Evolutionary conservation across 2,113 vertebrate genomes (phyloP), one percentile per base, ranked within the genome.

Genomic region (Propithecus coquereli): DNA sequence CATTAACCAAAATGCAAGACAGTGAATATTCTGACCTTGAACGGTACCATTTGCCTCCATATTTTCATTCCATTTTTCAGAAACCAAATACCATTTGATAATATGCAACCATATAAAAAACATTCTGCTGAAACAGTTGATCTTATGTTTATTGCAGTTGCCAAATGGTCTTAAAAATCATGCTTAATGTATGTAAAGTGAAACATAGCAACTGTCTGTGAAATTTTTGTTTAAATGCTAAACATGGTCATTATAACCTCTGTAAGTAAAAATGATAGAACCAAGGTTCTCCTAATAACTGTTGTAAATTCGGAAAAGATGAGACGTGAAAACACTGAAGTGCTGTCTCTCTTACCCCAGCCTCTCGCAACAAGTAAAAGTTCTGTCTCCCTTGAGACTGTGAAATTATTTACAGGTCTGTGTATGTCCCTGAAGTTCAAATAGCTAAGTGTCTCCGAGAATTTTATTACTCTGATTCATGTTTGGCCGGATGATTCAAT

Each of bases 391-490:
- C 18, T 84, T 90, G 76, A 91, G 91, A 73, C 89, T 94, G 61
- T 47, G 73, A 86, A 0, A 87, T 94, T 95, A 61, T 96, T 98
- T 96, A 82, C 90, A 97, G 34, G 65, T 96, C 0, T 43, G 74
- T 71, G 52, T 59, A 6, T 66, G 94, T 80, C 92, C 65, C 14
- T 73, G 52, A 77, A 61, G 70, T 97, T 83, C 91, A 59, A 89
- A 89, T 77, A 92, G 83, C 70, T 85, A 87, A 87, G 96, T 94
- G 94, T 96, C 92, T 86, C 89, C 90, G 77, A 97, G 91, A 92
- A 89, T 66, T 98, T 98, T 97, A 97, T 94, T 88, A 71, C 80
- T 76, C 81, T 95, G 96, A 97, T 97, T 94, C 87, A 91, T 96
- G 57, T 7, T 81, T 95, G 93, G 79, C 96, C 93, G 87, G 90